Evolutionary conservation across 2,888 invertebrate genomes (phyloP).

Genomic region (Digitonthophagus gazella): DNA sequence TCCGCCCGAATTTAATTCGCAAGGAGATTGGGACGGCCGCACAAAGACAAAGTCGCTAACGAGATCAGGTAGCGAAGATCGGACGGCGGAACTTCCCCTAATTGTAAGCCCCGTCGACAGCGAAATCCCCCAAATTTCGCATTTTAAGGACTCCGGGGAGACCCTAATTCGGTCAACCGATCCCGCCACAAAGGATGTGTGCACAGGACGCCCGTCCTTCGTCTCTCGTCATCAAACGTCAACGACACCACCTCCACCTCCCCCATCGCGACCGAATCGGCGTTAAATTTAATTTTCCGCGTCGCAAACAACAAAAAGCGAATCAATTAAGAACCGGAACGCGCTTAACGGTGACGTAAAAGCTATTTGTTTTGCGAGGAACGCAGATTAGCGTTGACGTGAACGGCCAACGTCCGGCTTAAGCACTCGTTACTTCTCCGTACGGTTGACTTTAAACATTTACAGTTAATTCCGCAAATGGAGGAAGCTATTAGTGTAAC

Average conservation of each 20-base stretch:
- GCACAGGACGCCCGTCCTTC: neutral
- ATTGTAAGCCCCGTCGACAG: neutral
- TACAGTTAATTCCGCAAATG: conserved; percentile 17
- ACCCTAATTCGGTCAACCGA: neutral
- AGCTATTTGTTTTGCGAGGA: neutral
- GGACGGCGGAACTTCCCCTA: neutral
- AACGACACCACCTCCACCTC: too few relatives aligned
- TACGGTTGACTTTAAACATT: conserved; percentile 15
- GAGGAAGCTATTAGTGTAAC: conserved; percentile 13
- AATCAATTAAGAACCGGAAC: neutral
- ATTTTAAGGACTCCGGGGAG: neutral
- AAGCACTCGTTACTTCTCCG: neutral
- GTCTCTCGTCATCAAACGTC: too few relatives aligned
- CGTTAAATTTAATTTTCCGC: neutral
- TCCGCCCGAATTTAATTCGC: conserved; percentile 12
- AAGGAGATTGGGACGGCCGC: conserved; percentile 4
- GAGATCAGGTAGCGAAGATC: neutral
- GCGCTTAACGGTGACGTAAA: neutral
- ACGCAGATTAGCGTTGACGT: neutral
- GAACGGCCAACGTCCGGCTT: conserved; percentile 6
- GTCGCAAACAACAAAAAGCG: neutral
- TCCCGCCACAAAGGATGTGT: neutral
- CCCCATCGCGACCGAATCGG: neutral
- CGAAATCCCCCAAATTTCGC: neutral
- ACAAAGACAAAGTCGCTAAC: neutral